Evolutionary conservation across 1,140 invertebrate species (phyloP).

Genomic region (Sesamia nonagrioides): DNA sequence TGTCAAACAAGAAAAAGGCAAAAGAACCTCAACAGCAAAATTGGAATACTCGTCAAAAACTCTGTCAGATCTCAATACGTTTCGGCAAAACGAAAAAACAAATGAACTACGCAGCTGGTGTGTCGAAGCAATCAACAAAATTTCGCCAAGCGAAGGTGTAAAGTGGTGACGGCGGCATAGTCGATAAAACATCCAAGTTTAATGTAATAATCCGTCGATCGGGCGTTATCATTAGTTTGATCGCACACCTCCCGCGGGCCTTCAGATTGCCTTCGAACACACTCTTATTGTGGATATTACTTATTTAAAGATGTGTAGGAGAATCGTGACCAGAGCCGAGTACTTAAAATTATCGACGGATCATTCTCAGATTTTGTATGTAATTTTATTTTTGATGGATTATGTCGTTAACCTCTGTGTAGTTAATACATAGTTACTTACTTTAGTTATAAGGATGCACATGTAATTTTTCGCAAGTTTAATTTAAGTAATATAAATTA

Average conservation of each 20-base stretch:
- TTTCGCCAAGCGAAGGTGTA: conserved; percentile 67
- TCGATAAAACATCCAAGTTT: conserved; percentile 77
- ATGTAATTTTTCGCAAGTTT: background rate
- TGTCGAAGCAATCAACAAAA: conserved; percentile 55
- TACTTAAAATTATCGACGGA: conserved; percentile 21
- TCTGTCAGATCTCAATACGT: conserved; percentile 17
- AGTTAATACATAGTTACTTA: background rate
- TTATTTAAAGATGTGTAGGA: conserved; percentile 42
- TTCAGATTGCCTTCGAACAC: conserved; percentile 76
- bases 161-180: conserved; percentile 67
- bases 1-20: background rate
- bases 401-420: conserved; percentile 22
- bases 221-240: conserved; percentile 80
- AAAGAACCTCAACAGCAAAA: background rate
- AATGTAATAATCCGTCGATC: conserved; percentile 86
- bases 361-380: conserved; percentile 17
- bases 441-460: background rate
- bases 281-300: conserved; percentile 78
- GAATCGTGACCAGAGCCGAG: conserved; percentile 43
- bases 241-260: conserved; percentile 81
- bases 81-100: conserved; percentile 24
- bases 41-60: background rate
- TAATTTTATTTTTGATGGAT: conserved; percentile 40
- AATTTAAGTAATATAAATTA: background rate
- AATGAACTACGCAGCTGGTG: conserved; percentile 23